These are phyloP conservation scores for Nothobranchius kuhntae DNA, from an alignment of 2,113 vertebrate species.

Conservation along the genomic window DNA sequence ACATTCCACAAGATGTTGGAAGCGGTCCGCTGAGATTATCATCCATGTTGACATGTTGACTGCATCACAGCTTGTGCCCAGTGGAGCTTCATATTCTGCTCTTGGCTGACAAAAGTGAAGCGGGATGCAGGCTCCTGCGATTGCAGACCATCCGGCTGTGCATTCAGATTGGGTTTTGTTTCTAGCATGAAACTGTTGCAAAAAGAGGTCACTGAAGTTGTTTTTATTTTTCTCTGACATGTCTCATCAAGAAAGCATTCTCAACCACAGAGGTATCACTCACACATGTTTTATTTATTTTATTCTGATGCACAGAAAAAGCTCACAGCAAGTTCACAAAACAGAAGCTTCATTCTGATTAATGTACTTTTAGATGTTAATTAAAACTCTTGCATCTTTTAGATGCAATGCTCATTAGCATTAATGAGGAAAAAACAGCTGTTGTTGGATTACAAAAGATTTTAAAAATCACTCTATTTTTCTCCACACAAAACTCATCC, in stretches of 20 bases:
- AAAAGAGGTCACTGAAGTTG: background rate
- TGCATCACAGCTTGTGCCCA: conserved; percentile 10
- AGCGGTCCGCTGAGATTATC: conserved; percentile 2
- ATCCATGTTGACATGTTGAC: conserved; percentile 18
- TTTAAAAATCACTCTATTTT: too few species aligned
- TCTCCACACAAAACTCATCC: conserved; percentile 2
- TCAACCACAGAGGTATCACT: background rate
- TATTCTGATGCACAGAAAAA: too few species aligned
- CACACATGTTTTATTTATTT: background rate
- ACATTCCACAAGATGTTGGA: background rate
- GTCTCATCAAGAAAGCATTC: conserved; percentile 1
- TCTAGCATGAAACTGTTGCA: background rate
- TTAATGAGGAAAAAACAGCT: too few species aligned
- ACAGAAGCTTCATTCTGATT: too few species aligned
- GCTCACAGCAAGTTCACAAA: too few species aligned
- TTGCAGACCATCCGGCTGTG: conserved; percentile 4
- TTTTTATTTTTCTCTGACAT: background rate
- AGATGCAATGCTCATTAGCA: too few species aligned
- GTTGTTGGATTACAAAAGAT: background rate
- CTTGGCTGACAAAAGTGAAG: conserved; percentile 21
- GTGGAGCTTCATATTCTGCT: conserved; percentile 19
- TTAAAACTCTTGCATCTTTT: background rate
- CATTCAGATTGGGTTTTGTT: background rate
- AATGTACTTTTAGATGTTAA: background rate
- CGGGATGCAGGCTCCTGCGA: background rate